Conservation (phyloP, 2,888 invertebrate species). For the Chorisops tibialis region DNA sequence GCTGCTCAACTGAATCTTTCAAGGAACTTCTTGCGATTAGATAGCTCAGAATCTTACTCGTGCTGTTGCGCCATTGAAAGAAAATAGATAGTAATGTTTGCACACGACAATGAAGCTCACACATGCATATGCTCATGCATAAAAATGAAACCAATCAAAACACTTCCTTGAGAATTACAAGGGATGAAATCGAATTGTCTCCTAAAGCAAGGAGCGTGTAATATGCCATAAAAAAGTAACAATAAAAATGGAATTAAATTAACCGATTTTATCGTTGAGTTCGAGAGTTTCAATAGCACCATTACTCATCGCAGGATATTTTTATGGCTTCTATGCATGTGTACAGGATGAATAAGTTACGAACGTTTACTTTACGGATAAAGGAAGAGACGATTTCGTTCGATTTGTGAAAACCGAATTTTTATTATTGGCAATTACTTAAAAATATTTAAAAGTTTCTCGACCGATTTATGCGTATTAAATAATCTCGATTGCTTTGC, state of each 20-base stretch:
- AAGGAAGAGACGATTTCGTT: neutral
- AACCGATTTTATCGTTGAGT: slow-evolving; percentile 21
- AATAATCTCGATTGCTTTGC: neutral
- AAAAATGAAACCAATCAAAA: slow-evolving; percentile 8
- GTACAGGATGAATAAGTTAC: neutral
- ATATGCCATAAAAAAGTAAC: slow-evolving; percentile 14
- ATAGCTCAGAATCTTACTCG: too few relatives aligned
- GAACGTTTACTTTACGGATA: neutral
- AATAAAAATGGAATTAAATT: slow-evolving; percentile 23
- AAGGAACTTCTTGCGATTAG: too few relatives aligned
- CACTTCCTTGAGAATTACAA: neutral
- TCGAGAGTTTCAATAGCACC: slow-evolving; percentile 18
- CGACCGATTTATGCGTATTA: slow-evolving; percentile 12
- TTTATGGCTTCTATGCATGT: slow-evolving; percentile 16
- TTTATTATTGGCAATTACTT: slow-evolving; percentile 23
- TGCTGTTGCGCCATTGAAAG: too few relatives aligned
- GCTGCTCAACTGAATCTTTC: too few relatives aligned
- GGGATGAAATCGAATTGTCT: slow-evolving; percentile 8
- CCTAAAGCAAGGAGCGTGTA: slow-evolving; percentile 13
- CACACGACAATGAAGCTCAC: too few relatives aligned
- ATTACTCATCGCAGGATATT: slow-evolving; percentile 16
- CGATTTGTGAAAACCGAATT: slow-evolving; percentile 3
- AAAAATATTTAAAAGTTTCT: slow-evolving; percentile 24
- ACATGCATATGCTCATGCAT: too few relatives aligned
- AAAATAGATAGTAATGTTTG: too few relatives aligned